A percentile compares a stretch with the other conserved stretches of the same genome.
These are phyloP conservation scores for Drosophila parvula DNA, from an alignment of 1,140 invertebrate genomes.

Conservation along the genomic window DNA sequence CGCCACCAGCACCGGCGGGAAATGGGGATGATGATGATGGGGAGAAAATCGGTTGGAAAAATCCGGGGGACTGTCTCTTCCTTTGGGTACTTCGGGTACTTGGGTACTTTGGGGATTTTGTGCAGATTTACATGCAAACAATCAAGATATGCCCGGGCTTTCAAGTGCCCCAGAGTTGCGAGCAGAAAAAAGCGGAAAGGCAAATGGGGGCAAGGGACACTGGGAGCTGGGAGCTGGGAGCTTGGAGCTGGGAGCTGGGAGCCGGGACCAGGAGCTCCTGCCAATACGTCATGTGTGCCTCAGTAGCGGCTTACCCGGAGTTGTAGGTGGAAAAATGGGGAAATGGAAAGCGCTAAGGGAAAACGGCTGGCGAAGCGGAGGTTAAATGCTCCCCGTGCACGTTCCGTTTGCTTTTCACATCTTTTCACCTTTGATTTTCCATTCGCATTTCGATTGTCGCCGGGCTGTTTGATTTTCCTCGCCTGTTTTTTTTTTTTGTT, in stretches of 20 bases:
- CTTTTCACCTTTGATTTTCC: conserved; percentile 77
- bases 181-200: conserved; percentile 49
- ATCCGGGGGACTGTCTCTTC: conserved; percentile 28
- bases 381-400: conserved; percentile 55
- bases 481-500: conserved; percentile 1
- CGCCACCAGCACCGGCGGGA: conserved; percentile 8
- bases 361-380: conserved; percentile 10
- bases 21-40: background rate
- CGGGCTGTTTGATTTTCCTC: conserved; percentile 21
- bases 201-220: conserved; percentile 1
- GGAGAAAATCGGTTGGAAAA: background rate
- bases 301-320: conserved; percentile 42
- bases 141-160: conserved; percentile 78
- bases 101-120: conserved; percentile 80
- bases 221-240: background rate
- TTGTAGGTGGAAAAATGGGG: conserved; percentile 5
- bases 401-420: conserved; percentile 74
- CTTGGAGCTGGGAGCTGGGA: background rate
- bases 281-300: conserved; percentile 74
- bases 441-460: conserved; percentile 49
- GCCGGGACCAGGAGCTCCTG: conserved; percentile 29
- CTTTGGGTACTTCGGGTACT: conserved; percentile 37
- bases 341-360: conserved; percentile 4
- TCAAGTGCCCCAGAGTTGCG: conserved; percentile 68
- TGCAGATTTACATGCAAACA: conserved; percentile 82